Base-by-base conservation (phyloP, 2,888 invertebrate genomes). In the Orchestes rusci region DNA sequence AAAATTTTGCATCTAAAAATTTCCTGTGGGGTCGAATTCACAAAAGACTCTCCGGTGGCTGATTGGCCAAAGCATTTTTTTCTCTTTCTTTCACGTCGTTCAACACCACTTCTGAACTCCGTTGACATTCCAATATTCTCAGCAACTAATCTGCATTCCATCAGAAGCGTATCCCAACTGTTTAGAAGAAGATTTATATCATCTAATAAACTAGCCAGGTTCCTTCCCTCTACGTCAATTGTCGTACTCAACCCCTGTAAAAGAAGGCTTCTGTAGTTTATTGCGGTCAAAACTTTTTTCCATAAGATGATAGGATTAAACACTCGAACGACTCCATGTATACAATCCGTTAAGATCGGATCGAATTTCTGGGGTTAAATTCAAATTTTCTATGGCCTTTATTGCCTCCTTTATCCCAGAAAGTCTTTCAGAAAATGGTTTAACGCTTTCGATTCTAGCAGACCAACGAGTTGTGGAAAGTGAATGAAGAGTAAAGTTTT, bases 1-100 rank as follows among this genome's bases (percentile, higher is more conserved):
- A 23, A 23, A 23, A 23, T 10, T 23, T 23, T 23, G 23, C 23
- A 23, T 23, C 10, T 23, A 23, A 23, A 23, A 23, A 23, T 23
- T 5, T 23, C 23, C 10, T 20, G 8, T 23, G 7, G 7, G 19
- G 27, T 32, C 15, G 15, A 32, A 3, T 32, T 32, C 10, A 20
- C 13, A 12, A 36, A 36, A 36, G 19, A 17, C 3, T 36, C 20
- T 19, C 19, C 38, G 20, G 38, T 38, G 27, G 38, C 28, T 28
- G 38, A 38, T 20, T 28, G 27, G 28, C 27, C 38, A 15, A 38
- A 28, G 28, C 27, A 28, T 38, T 38, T 38, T 36, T 36, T 38
- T 16, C n/a, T n/a, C n/a, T n/a, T n/a, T n/a, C 38, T 38, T 38
- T 27, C 28, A 4, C 23, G 38, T 16, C 27, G 23, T n/a, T 34